Percentiles rank a stretch among this genome's conserved stretches.
These are phyloP conservation scores for Bathynomus jamesi DNA, from an alignment of 1,140 invertebrate genomes.

Conservation along the genomic window DNA sequence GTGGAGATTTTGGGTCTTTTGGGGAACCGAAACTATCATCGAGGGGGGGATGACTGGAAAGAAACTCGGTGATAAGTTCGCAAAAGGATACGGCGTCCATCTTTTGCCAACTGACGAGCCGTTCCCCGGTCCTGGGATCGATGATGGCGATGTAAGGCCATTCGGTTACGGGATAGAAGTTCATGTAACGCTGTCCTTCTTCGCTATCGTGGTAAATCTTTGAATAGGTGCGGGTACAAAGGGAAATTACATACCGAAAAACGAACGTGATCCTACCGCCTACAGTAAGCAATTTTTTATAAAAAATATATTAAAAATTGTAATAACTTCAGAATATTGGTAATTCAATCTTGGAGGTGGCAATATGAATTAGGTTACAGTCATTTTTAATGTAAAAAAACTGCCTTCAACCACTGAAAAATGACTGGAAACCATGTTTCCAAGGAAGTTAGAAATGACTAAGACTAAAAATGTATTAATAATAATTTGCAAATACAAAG, in stretches of 20 bases:
- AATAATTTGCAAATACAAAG: too few relatives aligned
- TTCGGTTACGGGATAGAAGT: slow-evolving; percentile 60
- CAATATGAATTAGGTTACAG: too few relatives aligned
- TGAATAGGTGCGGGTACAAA: slow-evolving; percentile 22
- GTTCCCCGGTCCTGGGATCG: slow-evolving; percentile 65
- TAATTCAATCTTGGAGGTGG: too few relatives aligned
- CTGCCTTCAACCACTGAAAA: too few relatives aligned
- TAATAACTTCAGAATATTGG: too few relatives aligned
- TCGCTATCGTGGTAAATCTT: slow-evolving; percentile 60
- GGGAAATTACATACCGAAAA: not conserved
- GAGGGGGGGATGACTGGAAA: slow-evolving; percentile 22
- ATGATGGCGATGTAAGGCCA: slow-evolving; percentile 65
- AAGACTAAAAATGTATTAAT: too few relatives aligned
- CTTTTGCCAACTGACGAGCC: slow-evolving; percentile 50
- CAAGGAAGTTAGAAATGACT: too few relatives aligned
- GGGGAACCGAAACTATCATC: slow-evolving; percentile 26
- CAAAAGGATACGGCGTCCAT: slow-evolving; percentile 49
- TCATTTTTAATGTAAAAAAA: too few relatives aligned
- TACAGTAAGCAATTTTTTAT: slow-evolving; percentile 8
- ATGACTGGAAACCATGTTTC: too few relatives aligned
- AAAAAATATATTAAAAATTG: too few relatives aligned
- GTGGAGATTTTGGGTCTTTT: slow-evolving; percentile 8
- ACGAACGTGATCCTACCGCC: not conserved
- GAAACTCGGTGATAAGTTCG: slow-evolving; percentile 44
- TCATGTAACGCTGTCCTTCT: slow-evolving; percentile 59